Percentiles rank a stretch among this genome's conserved stretches.
Evolutionary conservation across 2,113 vertebrate species (phyloP).

Genomic region (Mustelus asterias): DNA sequence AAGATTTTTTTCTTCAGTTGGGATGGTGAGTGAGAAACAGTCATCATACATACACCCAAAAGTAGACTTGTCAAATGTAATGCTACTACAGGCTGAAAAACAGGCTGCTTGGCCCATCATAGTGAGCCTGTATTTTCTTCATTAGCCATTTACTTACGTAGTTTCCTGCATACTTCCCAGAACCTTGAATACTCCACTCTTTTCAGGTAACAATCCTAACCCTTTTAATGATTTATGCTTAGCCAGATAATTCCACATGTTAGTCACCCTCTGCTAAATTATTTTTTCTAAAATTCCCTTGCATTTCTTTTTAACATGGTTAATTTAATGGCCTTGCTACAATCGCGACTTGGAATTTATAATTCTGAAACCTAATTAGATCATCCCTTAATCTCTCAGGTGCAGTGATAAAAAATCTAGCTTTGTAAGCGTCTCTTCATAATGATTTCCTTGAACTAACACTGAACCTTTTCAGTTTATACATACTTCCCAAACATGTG

Average conservation of each 20-base stretch:
- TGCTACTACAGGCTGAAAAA: not conserved
- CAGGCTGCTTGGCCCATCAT: not conserved
- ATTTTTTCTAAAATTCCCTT: not conserved
- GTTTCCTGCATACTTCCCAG: not conserved
- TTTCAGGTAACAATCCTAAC: not conserved
- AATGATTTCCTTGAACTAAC: not conserved
- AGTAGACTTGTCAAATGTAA: not conserved
- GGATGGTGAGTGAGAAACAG: not conserved
- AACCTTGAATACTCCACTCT: not conserved
- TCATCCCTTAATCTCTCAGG: not conserved
- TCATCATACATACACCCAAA: not conserved
- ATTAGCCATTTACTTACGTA: not conserved
- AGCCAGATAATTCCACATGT: not conserved
- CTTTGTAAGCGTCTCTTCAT: not conserved
- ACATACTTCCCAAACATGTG: not conserved
- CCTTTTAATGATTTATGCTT: not conserved
- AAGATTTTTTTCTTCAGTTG: not conserved
- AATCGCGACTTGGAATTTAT: not conserved
- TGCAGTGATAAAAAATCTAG: not conserved
- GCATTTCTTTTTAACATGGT: not conserved
- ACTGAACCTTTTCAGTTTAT: not conserved
- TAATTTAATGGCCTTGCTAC: not conserved
- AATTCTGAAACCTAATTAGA: too few relatives aligned
- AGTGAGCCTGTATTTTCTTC: not conserved
- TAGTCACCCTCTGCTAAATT: not conserved